Evolutionary conservation across 2,113 vertebrate genomes (phyloP).

Genomic region (Gobio gobio): DNA sequence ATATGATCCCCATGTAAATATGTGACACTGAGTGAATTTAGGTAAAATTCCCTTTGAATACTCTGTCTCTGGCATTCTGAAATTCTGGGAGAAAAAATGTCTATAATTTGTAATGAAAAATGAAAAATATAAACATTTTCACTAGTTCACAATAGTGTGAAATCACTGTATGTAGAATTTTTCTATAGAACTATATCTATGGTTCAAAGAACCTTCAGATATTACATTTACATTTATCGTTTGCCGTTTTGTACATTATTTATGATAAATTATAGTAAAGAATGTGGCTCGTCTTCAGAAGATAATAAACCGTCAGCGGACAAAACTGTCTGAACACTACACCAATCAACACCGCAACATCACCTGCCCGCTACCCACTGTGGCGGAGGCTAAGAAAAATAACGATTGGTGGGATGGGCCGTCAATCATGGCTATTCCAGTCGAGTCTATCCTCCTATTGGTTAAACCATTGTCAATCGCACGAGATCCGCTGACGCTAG

Average conservation of each 20-base stretch:
- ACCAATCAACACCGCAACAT: background rate
- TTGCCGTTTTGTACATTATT: background rate
- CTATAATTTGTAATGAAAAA: background rate
- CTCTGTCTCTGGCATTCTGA: background rate
- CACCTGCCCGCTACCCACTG: constrained; percentile 37
- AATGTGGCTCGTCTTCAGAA: background rate
- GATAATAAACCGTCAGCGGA: background rate
- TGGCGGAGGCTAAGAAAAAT: background rate
- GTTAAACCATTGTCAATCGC: constrained; percentile 42
- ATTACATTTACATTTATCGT: background rate
- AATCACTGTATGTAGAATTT: background rate
- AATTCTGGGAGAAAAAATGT: background rate
- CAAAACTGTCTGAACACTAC: background rate
- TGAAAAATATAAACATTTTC: background rate
- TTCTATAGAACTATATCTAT: background rate
- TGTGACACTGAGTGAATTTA: too few species aligned
- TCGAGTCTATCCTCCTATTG: constrained; percentile 30
- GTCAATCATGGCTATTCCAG: constrained; percentile 19
- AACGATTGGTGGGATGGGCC: constrained; percentile 15
- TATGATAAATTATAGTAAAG: background rate
- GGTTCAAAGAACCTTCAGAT: background rate
- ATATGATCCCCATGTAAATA: background rate
- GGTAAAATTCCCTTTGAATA: background rate
- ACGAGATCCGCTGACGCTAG: background rate
- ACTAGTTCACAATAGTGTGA: background rate